These are phyloP conservation scores for Catostomus latipinnis DNA, from an alignment of 2,797 vertebrate species.

Conservation along the genomic window DNA sequence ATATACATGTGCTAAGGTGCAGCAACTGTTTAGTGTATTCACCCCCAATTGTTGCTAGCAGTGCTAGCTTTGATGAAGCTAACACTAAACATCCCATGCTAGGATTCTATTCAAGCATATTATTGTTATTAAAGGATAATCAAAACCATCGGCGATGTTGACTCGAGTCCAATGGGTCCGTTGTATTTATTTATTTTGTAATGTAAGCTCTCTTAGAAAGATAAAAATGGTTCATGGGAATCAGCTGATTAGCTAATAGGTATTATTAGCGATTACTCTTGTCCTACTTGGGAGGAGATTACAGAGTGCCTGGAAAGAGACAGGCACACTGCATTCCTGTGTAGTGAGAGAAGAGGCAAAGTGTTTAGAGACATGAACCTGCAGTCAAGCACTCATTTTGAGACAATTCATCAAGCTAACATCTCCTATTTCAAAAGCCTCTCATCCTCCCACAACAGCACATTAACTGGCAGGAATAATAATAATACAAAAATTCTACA, in stretches of 20 bases:
- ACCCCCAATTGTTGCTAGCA: too few species aligned
- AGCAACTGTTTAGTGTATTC: too few species aligned
- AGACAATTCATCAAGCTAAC: slow-evolving; percentile 71
- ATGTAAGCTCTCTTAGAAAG: slow-evolving; percentile 44
- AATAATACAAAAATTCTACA: too few species aligned
- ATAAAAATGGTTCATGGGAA: slow-evolving; percentile 51
- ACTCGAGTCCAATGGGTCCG: background rate
- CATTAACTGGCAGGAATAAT: slow-evolving; percentile 18
- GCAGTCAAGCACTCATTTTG: slow-evolving; percentile 64
- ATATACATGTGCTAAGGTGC: too few species aligned
- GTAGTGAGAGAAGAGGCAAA: slow-evolving; percentile 53
- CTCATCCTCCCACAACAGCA: slow-evolving; percentile 69
- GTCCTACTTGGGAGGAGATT: slow-evolving; percentile 57
- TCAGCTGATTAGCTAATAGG: slow-evolving; percentile 57
- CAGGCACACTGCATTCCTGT: slow-evolving; percentile 61
- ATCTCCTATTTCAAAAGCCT: slow-evolving; percentile 75
- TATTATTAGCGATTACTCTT: slow-evolving; percentile 56
- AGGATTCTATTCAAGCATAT: slow-evolving; percentile 28
- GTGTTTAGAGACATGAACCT: slow-evolving; percentile 56
- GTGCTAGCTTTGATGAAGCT: background rate
- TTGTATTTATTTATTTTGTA: slow-evolving; percentile 45
- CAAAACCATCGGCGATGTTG: background rate
- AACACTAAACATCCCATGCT: slow-evolving; percentile 30
- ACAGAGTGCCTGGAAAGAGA: slow-evolving; percentile 36
- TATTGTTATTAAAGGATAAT: slow-evolving; percentile 13